These are phyloP conservation scores for Thaleichthys pacificus DNA, from an alignment of 2,797 vertebrate genomes.

Conservation along the genomic window DNA sequence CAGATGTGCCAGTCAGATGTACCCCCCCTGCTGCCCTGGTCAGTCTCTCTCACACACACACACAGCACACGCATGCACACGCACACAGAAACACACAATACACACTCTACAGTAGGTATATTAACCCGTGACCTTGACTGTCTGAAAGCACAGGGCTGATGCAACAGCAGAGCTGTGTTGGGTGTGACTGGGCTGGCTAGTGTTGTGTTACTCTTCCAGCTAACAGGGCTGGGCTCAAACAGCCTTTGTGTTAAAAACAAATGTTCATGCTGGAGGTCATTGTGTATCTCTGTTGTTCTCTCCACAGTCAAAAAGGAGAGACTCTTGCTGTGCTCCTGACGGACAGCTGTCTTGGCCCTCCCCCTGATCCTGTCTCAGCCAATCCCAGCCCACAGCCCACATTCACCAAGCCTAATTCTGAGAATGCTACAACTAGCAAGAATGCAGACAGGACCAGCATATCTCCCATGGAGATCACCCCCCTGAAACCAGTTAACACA, in stretches of 20 bases:
- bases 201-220: background rate
- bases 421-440: background rate
- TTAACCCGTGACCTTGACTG: no score
- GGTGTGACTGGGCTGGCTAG: background rate
- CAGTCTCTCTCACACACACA: slow-evolving; percentile 8
- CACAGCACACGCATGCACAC: background rate
- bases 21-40: slow-evolving; percentile 54
- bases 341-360: slow-evolving; percentile 43
- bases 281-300: slow-evolving; percentile 6
- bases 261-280: background rate
- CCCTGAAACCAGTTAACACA: slow-evolving; percentile 7
- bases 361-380: background rate
- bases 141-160: no score
- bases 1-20: slow-evolving; percentile 52
- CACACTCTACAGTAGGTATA: background rate
- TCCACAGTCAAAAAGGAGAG: slow-evolving; percentile 46
- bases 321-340: slow-evolving; percentile 57
- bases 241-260: background rate
- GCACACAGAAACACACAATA: background rate
- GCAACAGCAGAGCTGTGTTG: background rate
- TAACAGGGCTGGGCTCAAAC: no score
- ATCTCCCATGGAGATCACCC: background rate
- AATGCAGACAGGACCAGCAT: background rate
- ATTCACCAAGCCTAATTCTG: background rate
- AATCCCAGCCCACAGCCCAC: background rate